phyloP scores from a whole-genome alignment of 2,888 invertebrate genomes.

The Scaptodrosophila latifasciaeformis region DNA sequence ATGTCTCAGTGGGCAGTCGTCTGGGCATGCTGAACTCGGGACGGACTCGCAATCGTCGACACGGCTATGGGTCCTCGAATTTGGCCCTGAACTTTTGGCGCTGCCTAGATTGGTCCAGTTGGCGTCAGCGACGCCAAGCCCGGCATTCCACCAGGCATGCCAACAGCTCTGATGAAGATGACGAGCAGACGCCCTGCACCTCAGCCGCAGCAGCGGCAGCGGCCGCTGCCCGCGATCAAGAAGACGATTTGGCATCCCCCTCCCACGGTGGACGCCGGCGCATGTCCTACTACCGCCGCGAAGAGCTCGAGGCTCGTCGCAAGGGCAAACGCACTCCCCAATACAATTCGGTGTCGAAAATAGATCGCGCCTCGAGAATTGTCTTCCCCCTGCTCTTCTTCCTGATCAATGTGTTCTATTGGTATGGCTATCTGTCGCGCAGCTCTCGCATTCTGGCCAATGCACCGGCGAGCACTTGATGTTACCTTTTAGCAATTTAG shows the following conservation, averaged over 20 bases:
- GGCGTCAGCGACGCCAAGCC: constrained; percentile 31
- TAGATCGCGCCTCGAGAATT: constrained; percentile 84
- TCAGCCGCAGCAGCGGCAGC: constrained; percentile 51
- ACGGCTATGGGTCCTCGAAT: constrained; percentile 18
- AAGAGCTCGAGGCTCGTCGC: constrained; percentile 70
- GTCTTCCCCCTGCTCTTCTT: constrained; percentile 86
- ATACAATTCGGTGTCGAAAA: constrained; percentile 87
- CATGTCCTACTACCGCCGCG: constrained; percentile 70
- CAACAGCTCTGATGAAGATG: constrained; percentile 62
- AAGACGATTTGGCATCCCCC: not conserved
- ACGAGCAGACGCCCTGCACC: constrained; percentile 62
- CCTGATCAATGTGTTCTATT: constrained; percentile 86
- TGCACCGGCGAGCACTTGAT: constrained; percentile 71
- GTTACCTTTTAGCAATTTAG: constrained; percentile 75
- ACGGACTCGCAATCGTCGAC: constrained; percentile 50
- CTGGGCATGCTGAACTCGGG: constrained; percentile 45
- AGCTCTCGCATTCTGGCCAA: constrained; percentile 75
- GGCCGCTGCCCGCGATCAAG: constrained; percentile 17
- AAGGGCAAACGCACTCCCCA: constrained; percentile 77
- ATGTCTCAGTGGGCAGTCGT: constrained; percentile 41
- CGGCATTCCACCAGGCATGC: constrained; percentile 29
- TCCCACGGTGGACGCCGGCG: constrained; percentile 56
- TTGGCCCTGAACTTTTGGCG: constrained; percentile 47
- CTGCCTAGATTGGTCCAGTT: constrained; percentile 56
- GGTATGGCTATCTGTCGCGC: constrained; percentile 83